Evolutionary conservation across 1,140 invertebrate species (phyloP).

Genomic region (Ooceraea biroi): DNA sequence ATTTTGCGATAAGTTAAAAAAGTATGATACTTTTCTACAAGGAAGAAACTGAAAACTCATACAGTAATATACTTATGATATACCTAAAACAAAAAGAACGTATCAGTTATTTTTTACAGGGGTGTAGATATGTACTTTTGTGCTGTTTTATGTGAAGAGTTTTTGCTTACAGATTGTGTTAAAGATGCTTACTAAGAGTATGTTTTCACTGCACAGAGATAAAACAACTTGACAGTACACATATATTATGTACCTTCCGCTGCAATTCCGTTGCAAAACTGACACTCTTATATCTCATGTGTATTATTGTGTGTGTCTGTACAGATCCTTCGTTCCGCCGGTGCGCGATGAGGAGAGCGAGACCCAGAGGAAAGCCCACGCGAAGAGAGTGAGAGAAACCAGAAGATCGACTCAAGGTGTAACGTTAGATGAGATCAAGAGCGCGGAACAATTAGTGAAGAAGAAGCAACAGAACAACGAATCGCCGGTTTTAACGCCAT

Average conservation of each 20-base stretch:
- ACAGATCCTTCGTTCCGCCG: conserved; percentile 96
- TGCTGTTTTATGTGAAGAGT: conserved; percentile 63
- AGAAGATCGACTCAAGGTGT: conserved; percentile 98
- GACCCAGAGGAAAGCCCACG: conserved; percentile 98
- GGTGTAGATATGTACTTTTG: conserved; percentile 25
- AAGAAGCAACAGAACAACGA: conserved; percentile 90
- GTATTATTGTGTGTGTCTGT: conserved; percentile 36
- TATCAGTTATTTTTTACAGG: conserved; percentile 57
- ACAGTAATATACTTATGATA: neutral
- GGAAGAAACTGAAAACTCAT: conserved; percentile 13
- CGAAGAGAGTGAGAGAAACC: conserved; percentile 97
- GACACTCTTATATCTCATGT: neutral
- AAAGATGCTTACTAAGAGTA: conserved; percentile 67
- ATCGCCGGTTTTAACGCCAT: conserved; percentile 63
- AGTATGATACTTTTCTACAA: conserved; percentile 16
- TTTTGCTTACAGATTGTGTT: conserved; percentile 69
- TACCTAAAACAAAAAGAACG: conserved; percentile 31
- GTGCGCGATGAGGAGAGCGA: conserved; percentile 98
- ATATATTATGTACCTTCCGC: conserved; percentile 39
- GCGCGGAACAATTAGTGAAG: conserved; percentile 96
- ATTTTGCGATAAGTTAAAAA: neutral
- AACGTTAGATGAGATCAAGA: conserved; percentile 97
- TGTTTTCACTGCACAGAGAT: conserved; percentile 50
- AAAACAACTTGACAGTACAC: conserved; percentile 45
- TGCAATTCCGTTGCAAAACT: neutral